Evolutionary conservation across 1,140 invertebrate genomes (phyloP), one percentile per base, ranked within the genome.

Genomic region (Colletes gigas): DNA sequence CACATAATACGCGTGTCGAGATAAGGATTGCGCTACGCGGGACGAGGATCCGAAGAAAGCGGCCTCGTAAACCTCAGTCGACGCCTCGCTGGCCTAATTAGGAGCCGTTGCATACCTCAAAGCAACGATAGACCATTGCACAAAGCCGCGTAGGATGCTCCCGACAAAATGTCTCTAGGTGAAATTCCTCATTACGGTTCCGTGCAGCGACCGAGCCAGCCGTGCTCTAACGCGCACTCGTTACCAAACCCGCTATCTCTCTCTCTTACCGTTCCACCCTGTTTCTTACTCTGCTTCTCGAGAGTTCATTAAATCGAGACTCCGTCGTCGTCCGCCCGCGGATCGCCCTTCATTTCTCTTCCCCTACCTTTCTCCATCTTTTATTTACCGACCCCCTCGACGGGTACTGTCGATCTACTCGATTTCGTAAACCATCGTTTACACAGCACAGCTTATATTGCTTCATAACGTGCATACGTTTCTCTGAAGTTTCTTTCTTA

Each of bases 151-250:
- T 54, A 71, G 67, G 57, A 78, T 71, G 67, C 76, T 12, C 15
- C 30, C n/a, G 30, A 21, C 47, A 19, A 71, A 70, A 78, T 78
- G 47, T 78, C 76, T 67, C 76, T 78, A 78, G 76, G 76, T 70
- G 57, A 59, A 62, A 71, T 78, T 71, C 69, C 66, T 78, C 67
- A 78, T 78, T 78, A 78, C 76, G 44, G 8, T 5, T 39, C 0
- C 52, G 74, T 12, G 19, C 21, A n/a, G n/a, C 50, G 60, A 41
- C 30, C 4, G 17, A 52, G 59, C n/a, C n/a, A 3, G 60, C 60
- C 60, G 60, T 15, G n/a, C 8, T 41, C 1, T 54, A 14, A 76
- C 52, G 63, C 66, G 47, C n/a, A 39, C 47, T 78, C 67, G 44
- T 78, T 70, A 78, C 17, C 74, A n/a, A 57, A 52, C 50, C 9